Evolutionary conservation across 1,140 invertebrate genomes (phyloP).

Genomic region (Meloidogyne floridensis): DNA sequence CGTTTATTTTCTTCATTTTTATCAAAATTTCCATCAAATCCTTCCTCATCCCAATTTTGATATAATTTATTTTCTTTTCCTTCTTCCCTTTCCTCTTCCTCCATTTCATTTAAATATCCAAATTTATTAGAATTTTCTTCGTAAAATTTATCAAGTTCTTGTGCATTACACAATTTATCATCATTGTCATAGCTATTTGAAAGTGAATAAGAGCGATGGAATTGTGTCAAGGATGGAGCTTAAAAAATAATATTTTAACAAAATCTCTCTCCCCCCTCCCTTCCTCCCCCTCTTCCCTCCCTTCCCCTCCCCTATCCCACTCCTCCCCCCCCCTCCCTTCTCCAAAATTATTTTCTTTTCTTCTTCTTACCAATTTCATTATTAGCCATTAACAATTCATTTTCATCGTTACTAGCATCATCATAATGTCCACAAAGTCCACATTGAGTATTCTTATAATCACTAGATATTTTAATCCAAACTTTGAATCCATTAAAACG

Average conservation of each 20-base stretch:
- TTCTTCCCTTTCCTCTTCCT: slow-evolving; percentile 3
- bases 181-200: slow-evolving; percentile 20
- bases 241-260: slow-evolving; percentile 25
- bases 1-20: not conserved
- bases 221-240: slow-evolving; percentile 31
- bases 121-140: slow-evolving; percentile 6
- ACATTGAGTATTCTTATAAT: slow-evolving; percentile 50
- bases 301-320: no score
- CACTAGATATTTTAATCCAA: slow-evolving; percentile 34
- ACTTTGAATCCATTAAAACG: slow-evolving; percentile 45
- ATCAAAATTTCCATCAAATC: slow-evolving; percentile 22
- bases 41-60: slow-evolving; percentile 4
- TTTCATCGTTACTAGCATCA: slow-evolving; percentile 37
- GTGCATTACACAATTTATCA: slow-evolving; percentile 31
- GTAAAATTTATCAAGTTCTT: slow-evolving; percentile 40
- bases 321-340: no score
- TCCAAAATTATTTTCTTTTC: no score
- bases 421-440: slow-evolving; percentile 51
- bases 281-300: no score
- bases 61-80: not conserved
- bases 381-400: slow-evolving; percentile 39
- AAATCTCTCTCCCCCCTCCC: no score
- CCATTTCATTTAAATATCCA: not conserved
- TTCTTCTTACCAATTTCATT: no score
- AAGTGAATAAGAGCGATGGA: slow-evolving; percentile 46